phyloP scores from a whole-genome alignment of 2,113 vertebrate species.

The Numenius arquata region DNA sequence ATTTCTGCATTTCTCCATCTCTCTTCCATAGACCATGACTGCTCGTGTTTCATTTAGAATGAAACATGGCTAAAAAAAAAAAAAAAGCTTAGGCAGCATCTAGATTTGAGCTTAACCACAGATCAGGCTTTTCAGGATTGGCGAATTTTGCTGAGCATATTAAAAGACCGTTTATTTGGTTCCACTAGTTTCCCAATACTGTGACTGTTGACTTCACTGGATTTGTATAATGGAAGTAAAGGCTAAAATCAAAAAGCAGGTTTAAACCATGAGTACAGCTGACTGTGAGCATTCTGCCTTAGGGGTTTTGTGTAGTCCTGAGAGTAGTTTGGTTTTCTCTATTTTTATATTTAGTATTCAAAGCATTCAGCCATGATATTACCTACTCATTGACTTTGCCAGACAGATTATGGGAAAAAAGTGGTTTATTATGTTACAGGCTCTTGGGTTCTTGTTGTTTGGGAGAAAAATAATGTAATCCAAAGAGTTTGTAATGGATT shows the following conservation, averaged over 20 bases:
- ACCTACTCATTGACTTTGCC: background rate
- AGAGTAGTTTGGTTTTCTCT: background rate
- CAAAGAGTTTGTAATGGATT: background rate
- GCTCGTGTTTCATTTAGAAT: background rate
- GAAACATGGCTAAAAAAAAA: background rate
- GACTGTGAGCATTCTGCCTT: background rate
- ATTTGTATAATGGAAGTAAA: background rate
- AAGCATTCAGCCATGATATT: background rate
- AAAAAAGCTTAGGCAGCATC: background rate
- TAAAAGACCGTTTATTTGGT: background rate
- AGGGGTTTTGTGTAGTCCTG: background rate
- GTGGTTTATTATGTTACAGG: background rate
- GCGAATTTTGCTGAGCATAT: background rate
- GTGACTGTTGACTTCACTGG: background rate
- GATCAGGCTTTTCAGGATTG: constrained; percentile 28
- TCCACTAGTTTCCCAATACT: background rate
- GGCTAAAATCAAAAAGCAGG: background rate
- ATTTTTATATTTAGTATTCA: background rate
- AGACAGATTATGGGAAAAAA: background rate
- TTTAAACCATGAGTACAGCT: background rate
- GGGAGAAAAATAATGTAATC: background rate
- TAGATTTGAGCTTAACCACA: background rate
- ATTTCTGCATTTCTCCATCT: background rate
- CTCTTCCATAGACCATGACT: background rate
- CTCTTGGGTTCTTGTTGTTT: background rate